phyloP scores from a whole-genome alignment of 1,140 invertebrate species.

The Chlorops oryzae region DNA sequence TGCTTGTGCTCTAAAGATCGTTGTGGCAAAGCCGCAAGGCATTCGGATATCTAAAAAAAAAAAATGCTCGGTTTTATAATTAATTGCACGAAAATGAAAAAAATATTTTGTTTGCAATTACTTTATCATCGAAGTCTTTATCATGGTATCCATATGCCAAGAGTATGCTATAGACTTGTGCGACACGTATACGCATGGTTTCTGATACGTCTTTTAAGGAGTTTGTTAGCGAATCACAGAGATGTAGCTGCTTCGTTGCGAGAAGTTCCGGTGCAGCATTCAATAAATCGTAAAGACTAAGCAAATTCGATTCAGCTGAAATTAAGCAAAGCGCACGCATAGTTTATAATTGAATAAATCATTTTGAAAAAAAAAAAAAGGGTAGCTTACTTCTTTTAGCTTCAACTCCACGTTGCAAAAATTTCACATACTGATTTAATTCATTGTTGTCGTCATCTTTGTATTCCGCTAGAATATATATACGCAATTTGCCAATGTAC shows the following conservation, averaged over 20 bases:
- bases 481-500: slow-evolving; percentile 24
- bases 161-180: slow-evolving; percentile 40
- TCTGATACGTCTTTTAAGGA: slow-evolving; percentile 45
- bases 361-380: not conserved
- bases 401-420: slow-evolving; percentile 41
- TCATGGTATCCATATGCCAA: slow-evolving; percentile 35
- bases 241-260: slow-evolving; percentile 32
- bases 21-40: slow-evolving; percentile 27
- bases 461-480: slow-evolving; percentile 35
- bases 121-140: slow-evolving; percentile 34
- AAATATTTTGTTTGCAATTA: not conserved
- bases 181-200: slow-evolving; percentile 35
- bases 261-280: slow-evolving; percentile 39
- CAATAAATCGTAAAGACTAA: slow-evolving; percentile 41
- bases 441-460: slow-evolving; percentile 32
- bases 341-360: not conserved
- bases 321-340: not conserved
- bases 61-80: too few relatives aligned
- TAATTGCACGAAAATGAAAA: too few relatives aligned
- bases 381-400: slow-evolving; percentile 38
- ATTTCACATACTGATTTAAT: slow-evolving; percentile 41
- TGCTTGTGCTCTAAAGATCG: slow-evolving; percentile 41
- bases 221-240: slow-evolving; percentile 33
- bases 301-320: slow-evolving; percentile 35
- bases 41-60: slow-evolving; percentile 24